Evolutionary conservation across 1,140 invertebrate genomes (phyloP).

Genomic region (Drosophila saltans): DNA sequence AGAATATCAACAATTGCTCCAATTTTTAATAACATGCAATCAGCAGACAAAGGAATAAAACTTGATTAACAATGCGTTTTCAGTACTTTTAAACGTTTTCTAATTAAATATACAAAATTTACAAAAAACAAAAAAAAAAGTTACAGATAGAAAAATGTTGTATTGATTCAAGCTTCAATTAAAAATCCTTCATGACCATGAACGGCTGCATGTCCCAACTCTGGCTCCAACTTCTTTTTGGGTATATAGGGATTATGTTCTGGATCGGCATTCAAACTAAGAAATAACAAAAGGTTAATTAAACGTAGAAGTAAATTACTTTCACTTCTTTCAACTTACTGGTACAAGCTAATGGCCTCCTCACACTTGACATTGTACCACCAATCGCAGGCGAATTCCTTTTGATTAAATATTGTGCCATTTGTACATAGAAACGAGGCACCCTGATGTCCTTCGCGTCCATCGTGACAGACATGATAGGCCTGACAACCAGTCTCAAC

Average conservation of each 20-base stretch:
- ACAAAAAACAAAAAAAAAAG: constrained; percentile 23
- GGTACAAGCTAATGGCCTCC: constrained; percentile 85
- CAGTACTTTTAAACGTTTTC: too few species aligned
- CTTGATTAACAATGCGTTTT: too few species aligned
- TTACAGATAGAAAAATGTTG: background rate
- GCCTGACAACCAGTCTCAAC: constrained; percentile 94
- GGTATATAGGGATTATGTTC: constrained; percentile 91
- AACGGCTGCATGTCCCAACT: constrained; percentile 38
- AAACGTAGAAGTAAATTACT: constrained; percentile 1
- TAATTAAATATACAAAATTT: constrained; percentile 71
- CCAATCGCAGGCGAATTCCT: constrained; percentile 95
- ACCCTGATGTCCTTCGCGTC: constrained; percentile 91
- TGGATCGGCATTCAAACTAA: constrained; percentile 90
- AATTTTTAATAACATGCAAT: too few species aligned
- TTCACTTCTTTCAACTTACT: constrained; percentile 51
- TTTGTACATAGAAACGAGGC: constrained; percentile 93
- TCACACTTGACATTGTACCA: constrained; percentile 95
- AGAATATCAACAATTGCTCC: too few species aligned
- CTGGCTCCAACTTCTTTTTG: constrained; percentile 86
- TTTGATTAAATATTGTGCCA: constrained; percentile 94
- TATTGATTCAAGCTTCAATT: constrained; percentile 62
- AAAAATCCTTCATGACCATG: constrained; percentile 82
- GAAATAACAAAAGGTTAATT: constrained; percentile 65
- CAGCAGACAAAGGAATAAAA: too few species aligned
- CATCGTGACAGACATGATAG: constrained; percentile 93